Percentiles rank a stretch among this genome's conserved stretches.
phyloP scores from a whole-genome alignment of 2,888 invertebrate species.

The Drosophila colorata region DNA sequence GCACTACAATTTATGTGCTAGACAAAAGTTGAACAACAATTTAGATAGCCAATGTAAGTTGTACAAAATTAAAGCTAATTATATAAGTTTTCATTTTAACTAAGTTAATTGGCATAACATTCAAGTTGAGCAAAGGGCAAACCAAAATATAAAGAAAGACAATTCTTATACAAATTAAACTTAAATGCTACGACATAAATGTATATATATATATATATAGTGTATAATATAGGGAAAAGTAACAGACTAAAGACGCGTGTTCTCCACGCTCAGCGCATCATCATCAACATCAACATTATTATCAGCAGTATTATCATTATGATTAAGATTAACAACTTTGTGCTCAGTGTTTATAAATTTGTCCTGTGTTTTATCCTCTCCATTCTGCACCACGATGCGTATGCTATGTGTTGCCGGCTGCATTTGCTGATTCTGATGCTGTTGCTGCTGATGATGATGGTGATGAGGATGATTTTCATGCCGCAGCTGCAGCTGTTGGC shows the following conservation, averaged over 20 bases:
- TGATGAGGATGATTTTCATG: conserved; percentile 43
- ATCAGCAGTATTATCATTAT: conserved; percentile 29
- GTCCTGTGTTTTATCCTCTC: conserved; percentile 14
- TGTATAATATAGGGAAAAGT: conserved; percentile 5
- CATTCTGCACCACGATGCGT: conserved; percentile 56
- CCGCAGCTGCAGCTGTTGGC: conserved; percentile 57
- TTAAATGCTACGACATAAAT: conserved; percentile 36
- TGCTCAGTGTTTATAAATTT: conserved; percentile 20
- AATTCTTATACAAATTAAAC: conserved; percentile 50
- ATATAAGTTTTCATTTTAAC: conserved; percentile 29
- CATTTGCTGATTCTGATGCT: conserved; percentile 14
- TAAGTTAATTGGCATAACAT: conserved; percentile 45
- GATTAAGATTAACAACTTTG: conserved; percentile 17
- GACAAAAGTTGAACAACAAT: conserved; percentile 23
- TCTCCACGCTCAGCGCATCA: conserved; percentile 84
- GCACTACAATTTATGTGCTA: conserved; percentile 32
- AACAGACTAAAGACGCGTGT: conserved; percentile 81
- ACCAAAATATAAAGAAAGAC: conserved; percentile 24
- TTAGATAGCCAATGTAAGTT: conserved; percentile 44
- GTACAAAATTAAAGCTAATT: conserved; percentile 61
- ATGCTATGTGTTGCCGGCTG: conserved; percentile 12
- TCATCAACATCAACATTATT: conserved; percentile 55
- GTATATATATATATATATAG: background rate
- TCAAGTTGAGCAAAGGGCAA: conserved; percentile 53
- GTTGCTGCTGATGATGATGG: background rate